These are phyloP conservation scores for Potamilus streckersoni DNA, from an alignment of 1,140 invertebrate species.

Conservation along the genomic window DNA sequence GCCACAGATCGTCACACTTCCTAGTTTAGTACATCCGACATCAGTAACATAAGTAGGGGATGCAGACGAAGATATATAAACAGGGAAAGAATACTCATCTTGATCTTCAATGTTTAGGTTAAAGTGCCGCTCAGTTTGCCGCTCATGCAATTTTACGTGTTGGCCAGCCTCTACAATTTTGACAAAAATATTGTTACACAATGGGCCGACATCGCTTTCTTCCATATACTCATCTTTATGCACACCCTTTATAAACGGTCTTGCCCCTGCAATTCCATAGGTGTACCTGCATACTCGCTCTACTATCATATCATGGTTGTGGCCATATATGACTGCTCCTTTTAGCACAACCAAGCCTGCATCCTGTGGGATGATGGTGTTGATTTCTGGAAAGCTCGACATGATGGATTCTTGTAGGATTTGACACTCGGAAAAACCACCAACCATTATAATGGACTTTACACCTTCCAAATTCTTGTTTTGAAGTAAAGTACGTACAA, in stretches of 20 bases:
- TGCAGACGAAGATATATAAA: not conserved
- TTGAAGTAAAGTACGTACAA: conserved; percentile 5
- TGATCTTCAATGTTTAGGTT: not conserved
- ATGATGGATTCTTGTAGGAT: conserved; percentile 28
- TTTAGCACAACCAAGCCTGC: conserved; percentile 23
- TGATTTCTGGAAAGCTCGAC: conserved; percentile 19
- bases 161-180: not conserved
- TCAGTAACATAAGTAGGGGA: not conserved
- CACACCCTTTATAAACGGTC: conserved; percentile 24
- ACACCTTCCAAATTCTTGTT: conserved; percentile 15
- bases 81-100: not conserved
- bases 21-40: not conserved
- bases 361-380: conserved; percentile 21
- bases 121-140: not conserved
- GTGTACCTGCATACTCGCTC: conserved; percentile 19
- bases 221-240: not conserved
- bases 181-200: not conserved
- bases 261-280: conserved; percentile 9
- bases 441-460: conserved; percentile 10
- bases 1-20: not conserved
- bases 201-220: not conserved
- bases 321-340: conserved; percentile 25
- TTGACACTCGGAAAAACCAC: conserved; percentile 23
- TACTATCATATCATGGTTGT: conserved; percentile 13
- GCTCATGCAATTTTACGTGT: not conserved